phyloP scores from a whole-genome alignment of 2,113 vertebrate species.

The Oceanites oceanicus region DNA sequence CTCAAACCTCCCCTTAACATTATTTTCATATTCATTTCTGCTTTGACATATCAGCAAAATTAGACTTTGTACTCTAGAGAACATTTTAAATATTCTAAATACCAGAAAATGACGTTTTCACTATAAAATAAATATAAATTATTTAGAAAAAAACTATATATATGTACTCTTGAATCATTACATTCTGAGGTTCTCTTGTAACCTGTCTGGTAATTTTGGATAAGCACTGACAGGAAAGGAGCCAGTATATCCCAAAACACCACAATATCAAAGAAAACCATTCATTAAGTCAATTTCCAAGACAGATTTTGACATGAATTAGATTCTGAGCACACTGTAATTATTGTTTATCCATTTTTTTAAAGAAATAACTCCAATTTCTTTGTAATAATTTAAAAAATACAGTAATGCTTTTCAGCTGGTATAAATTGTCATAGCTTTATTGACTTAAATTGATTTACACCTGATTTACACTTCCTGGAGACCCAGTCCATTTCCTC shows the following conservation, averaged over 20 bases:
- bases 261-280: neutral
- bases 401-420: neutral
- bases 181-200: neutral
- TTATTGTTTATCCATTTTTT: neutral
- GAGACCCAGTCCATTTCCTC: neutral
- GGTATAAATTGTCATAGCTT: neutral
- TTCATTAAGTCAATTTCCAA: neutral
- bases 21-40: neutral
- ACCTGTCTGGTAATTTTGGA: neutral
- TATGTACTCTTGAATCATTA: neutral
- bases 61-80: neutral
- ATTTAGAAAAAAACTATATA: neutral
- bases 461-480: neutral
- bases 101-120: neutral
- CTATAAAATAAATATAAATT: neutral
- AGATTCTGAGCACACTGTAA: neutral
- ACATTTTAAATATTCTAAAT: neutral
- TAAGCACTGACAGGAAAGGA: neutral
- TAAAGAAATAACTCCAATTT: neutral
- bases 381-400: neutral
- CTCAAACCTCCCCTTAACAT: neutral
- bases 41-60: neutral
- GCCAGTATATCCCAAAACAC: neutral
- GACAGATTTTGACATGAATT: neutral
- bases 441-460: neutral